These are phyloP conservation scores for Cydia pomonella DNA, from an alignment of 1,140 invertebrate genomes.

Conservation along the genomic window DNA sequence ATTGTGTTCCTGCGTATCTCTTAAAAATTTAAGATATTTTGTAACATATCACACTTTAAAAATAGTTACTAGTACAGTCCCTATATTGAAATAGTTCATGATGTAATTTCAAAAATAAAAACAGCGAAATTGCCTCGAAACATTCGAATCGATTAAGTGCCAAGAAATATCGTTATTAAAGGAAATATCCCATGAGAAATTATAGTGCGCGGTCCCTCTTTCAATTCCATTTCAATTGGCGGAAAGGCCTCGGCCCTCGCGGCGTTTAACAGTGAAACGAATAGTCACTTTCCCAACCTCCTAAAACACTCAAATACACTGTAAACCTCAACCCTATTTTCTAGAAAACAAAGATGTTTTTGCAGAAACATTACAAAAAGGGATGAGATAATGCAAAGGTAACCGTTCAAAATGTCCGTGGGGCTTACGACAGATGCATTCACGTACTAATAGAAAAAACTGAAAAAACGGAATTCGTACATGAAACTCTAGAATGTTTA, in stretches of 20 bases:
- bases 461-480: not conserved
- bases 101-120: not conserved
- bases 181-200: conserved; percentile 28
- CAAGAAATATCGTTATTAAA: conserved; percentile 30
- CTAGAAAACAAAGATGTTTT: not conserved
- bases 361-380: not conserved
- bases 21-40: too few relatives aligned
- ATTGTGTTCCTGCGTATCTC: too few relatives aligned
- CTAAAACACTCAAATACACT: not conserved
- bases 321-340: not conserved
- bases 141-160: conserved; percentile 17
- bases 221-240: conserved; percentile 25
- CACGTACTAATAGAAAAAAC: not conserved
- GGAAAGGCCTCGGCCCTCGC: conserved; percentile 19
- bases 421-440: conserved; percentile 9
- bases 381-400: not conserved
- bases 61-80: not conserved
- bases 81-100: not conserved
- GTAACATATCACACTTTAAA: not conserved
- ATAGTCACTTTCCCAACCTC: not conserved
- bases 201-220: conserved; percentile 27
- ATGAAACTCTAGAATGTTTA: not conserved
- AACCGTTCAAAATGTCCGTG: not conserved
- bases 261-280: conserved; percentile 6
- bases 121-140: not conserved